Evolutionary conservation across 2,113 vertebrate genomes (phyloP), one percentile per base, ranked within the genome.

Genomic region (Nycticryphes semicollaris): DNA sequence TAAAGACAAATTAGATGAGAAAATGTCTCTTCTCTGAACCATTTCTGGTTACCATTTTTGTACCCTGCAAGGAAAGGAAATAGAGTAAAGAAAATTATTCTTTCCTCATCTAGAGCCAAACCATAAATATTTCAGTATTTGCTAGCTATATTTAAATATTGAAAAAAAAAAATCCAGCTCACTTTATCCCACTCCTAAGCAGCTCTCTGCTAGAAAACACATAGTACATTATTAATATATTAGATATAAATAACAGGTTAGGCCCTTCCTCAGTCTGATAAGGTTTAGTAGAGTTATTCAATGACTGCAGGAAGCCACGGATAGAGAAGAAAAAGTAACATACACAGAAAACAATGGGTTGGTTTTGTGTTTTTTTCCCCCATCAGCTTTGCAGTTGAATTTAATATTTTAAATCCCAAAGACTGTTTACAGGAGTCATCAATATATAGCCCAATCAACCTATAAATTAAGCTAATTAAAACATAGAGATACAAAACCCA

Each of bases 81-180:
- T n/a, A 45, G 24, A 87, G 41, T 45, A 62, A 86, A 64, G 33
- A 89, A 92, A 84, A 93, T 82, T 60, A 75, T 39, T 87, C 62
- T 43, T 12, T 91, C 62, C 66, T 72, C 39, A 82, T 79, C 62
- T 78, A 56, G 27, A 89, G 66, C 45, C 87, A 95, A 94, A 64
- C 77, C 73, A 94, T 89, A 91, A 91, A 87, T 92, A 87, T 89
- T 93, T 93, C 68, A 27, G n/a, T 68, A 72, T 72, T 95, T 89
- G 25, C 35, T 59, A 84, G 56, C 56, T 89, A 84, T 75, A 92
- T 88, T 92, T 91, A 95, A 96, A 89, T 60, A 78, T 8, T 41
- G 22, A 3, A 11, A 51, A 60, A 64, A 82, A 84, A 47, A 33
- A 20, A 19, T n/a, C 39, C 7, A 7, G 19, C 27, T 87, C 41